Evolutionary conservation across 1,140 invertebrate species (phyloP), one percentile per base, ranked within the genome.

Genomic region (Neodiprion pinetum): DNA sequence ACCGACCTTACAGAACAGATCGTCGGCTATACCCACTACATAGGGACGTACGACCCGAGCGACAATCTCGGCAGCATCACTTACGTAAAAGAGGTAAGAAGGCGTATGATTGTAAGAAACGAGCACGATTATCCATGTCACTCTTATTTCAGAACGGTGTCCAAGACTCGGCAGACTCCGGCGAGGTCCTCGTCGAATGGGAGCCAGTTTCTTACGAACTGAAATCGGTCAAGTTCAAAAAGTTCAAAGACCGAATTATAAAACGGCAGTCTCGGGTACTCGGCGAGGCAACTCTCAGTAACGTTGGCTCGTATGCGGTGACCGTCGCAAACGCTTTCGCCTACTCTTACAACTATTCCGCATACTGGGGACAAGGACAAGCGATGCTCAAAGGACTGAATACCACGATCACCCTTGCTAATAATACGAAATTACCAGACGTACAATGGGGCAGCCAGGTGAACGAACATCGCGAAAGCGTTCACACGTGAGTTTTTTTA

Each of bases 361-460:
- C 94, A 70, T 93, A 93, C 80, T 95, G 94, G 94, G 94, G 94
- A 40, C 93, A 95, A 74, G 92, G 93, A 1, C 92, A 94, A 75
- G 94, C 92, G 0, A 92, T 95, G 73, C 90, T 94, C 7, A 94
- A 92, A 72, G 94, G 94, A 1, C 84, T 95, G 70, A 92, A 92
- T 72, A 95, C 94, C 10, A 92, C 89, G 14, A 92, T 96, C 70
- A 90, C 86, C 53, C 85, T 93, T 74, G 88, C 86, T 21, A 92
- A 94, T 77, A 90, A 90, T 5, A 88, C 89, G 0, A 80, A 80
- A 48, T 84, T 92, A 7, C 89, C 91, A 0, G 89, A 92, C 76
- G 91, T 94, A 72, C 89, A 90, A 75, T 95, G 94, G 94, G 93
- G 92, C 4, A 90, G 93, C 23, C 89, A 90, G 28, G 90, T 90